Conservation (phyloP, 2,113 vertebrate genomes). For the Vicugna pacos region DNA sequence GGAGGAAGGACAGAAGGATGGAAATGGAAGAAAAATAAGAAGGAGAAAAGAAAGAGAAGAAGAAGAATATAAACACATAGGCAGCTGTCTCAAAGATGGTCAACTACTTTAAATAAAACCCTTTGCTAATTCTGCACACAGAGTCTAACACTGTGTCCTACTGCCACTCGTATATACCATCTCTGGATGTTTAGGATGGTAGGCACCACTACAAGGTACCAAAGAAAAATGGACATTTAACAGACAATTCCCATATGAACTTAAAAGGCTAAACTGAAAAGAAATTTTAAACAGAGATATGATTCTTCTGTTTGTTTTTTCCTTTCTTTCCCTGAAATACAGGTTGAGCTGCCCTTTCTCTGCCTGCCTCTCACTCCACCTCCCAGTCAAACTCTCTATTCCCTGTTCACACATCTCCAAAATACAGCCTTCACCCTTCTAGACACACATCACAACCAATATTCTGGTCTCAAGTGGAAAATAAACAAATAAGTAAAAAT, state of each 20-base stretch:
- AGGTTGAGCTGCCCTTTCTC: background rate
- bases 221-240: background rate
- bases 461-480: background rate
- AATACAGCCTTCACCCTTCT: background rate
- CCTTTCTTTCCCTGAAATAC: background rate
- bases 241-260: background rate
- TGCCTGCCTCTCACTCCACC: background rate
- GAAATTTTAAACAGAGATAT: background rate
- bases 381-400: background rate
- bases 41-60: background rate
- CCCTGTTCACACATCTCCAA: background rate
- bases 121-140: background rate
- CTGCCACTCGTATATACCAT: background rate
- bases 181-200: background rate
- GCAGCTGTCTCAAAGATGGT: background rate
- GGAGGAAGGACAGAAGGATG: background rate
- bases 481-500: background rate
- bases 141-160: background rate
- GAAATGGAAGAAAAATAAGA: background rate
- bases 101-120: background rate
- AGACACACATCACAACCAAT: background rate
- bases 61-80: background rate
- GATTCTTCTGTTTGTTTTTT: background rate
- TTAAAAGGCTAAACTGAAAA: slow-evolving; percentile 15
- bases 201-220: background rate